Conservation (phyloP, 2,888 invertebrate species). For the Cactoblastis cactorum region DNA sequence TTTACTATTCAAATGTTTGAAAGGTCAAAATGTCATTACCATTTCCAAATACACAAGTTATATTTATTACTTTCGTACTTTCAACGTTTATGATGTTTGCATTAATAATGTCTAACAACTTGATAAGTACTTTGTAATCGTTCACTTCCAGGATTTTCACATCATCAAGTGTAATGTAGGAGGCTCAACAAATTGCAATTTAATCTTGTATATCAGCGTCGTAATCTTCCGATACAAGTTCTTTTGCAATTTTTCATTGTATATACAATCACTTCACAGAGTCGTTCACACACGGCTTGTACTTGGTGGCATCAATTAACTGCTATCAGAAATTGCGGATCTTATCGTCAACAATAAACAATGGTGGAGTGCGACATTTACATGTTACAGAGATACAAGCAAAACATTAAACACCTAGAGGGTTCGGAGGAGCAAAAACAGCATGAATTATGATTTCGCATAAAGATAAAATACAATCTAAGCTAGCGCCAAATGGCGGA, state of each 20-base stretch:
- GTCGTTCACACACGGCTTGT: constrained; percentile 22
- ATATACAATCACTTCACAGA: constrained; percentile 13
- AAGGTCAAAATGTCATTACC: constrained; percentile 9
- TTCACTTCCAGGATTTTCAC: constrained; percentile 7
- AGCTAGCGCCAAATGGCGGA: constrained; percentile 68
- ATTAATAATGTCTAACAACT: neutral
- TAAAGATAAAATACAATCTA: constrained; percentile 77
- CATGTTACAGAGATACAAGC: constrained; percentile 54
- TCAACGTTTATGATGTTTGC: neutral
- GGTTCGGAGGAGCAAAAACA: constrained; percentile 60
- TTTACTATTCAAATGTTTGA: constrained; percentile 10
- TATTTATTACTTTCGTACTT: neutral
- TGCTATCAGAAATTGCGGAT: constrained; percentile 46
- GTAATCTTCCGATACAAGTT: constrained; percentile 5
- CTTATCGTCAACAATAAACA: constrained; percentile 57
- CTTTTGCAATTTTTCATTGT: constrained; percentile 14
- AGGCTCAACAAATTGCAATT: constrained; percentile 7
- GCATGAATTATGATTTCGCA: constrained; percentile 75
- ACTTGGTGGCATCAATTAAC: constrained; percentile 41
- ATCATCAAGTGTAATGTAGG: constrained; percentile 8
- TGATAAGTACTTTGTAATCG: neutral
- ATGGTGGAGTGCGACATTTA: constrained; percentile 54
- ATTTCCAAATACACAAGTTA: neutral
- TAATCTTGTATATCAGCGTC: constrained; percentile 8
- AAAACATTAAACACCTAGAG: constrained; percentile 65